Conservation (phyloP, 2,113 vertebrate species). For the Tachysurus vachellii region DNA sequence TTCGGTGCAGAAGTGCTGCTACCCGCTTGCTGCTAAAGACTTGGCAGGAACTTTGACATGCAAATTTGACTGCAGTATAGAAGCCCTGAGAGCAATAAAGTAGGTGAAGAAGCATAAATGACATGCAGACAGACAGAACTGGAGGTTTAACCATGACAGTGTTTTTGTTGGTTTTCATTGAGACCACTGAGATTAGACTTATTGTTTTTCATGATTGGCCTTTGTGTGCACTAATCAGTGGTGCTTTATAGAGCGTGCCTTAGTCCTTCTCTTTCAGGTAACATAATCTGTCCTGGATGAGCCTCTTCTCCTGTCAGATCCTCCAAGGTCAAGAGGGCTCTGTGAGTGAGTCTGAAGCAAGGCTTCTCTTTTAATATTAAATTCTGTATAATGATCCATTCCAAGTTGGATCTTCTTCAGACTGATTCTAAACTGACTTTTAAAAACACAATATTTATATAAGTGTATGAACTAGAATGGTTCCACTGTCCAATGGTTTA, state of each 20-base stretch:
- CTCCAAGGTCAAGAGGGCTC: not conserved
- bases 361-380: not conserved
- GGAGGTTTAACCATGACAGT: conserved; percentile 35
- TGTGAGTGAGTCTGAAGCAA: not conserved
- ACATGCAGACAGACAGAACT: not conserved
- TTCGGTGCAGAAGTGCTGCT: conserved; percentile 15
- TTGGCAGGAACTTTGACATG: conserved; percentile 51
- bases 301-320: conserved; percentile 28
- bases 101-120: not conserved
- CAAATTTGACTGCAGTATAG: conserved; percentile 42
- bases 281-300: not conserved
- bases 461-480: not conserved
- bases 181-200: conserved; percentile 48
- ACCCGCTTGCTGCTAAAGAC: conserved; percentile 36
- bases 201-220: conserved; percentile 44
- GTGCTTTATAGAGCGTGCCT: conserved; percentile 33
- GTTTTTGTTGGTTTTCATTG: conserved; percentile 47
- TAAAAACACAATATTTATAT: not conserved
- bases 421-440: not conserved
- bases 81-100: not conserved
- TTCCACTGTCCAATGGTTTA: not conserved
- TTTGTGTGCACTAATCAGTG: conserved; percentile 4
- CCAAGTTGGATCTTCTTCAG: not conserved
- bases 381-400: not conserved
- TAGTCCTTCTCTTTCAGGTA: conserved; percentile 3